Conservation (phyloP, 2,888 invertebrate genomes). For the Alloscopus bannaensis region DNA sequence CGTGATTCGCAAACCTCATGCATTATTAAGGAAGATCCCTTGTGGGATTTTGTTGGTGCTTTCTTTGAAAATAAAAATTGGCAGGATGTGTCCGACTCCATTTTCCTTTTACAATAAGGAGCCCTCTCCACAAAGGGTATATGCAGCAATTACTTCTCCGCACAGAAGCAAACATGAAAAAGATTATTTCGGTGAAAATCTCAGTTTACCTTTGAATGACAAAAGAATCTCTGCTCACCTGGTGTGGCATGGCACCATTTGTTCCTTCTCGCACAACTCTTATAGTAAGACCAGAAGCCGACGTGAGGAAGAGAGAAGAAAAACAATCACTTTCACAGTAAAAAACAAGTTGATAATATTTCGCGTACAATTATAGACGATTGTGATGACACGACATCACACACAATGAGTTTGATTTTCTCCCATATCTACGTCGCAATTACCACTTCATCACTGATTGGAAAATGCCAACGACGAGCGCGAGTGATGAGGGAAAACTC, state of each 20-base stretch:
- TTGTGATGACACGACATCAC: background rate
- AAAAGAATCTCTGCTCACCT: background rate
- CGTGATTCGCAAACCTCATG: background rate
- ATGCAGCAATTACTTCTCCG: background rate
- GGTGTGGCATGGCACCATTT: slow-evolving; percentile 31
- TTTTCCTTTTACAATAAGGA: background rate
- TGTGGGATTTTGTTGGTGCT: no score
- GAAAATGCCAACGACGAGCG: background rate
- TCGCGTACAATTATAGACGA: background rate
- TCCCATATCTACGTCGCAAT: background rate
- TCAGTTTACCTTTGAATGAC: slow-evolving; percentile 14
- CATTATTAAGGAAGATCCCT: no score
- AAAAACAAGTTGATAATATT: background rate
- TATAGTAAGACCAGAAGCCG: background rate
- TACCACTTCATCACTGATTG: slow-evolving; percentile 22
- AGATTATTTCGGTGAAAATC: no score
- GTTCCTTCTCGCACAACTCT: background rate
- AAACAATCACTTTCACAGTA: background rate
- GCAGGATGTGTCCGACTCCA: background rate
- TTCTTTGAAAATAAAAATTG: background rate
- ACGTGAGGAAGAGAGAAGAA: background rate
- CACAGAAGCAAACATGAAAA: background rate
- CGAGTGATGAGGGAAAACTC: slow-evolving; percentile 2
- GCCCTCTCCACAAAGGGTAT: background rate
- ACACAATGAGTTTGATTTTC: slow-evolving; percentile 1